Percentiles rank a stretch among this genome's conserved stretches.
Evolutionary conservation across 2,797 vertebrate genomes (phyloP).

Genomic region (Columba guinea): DNA sequence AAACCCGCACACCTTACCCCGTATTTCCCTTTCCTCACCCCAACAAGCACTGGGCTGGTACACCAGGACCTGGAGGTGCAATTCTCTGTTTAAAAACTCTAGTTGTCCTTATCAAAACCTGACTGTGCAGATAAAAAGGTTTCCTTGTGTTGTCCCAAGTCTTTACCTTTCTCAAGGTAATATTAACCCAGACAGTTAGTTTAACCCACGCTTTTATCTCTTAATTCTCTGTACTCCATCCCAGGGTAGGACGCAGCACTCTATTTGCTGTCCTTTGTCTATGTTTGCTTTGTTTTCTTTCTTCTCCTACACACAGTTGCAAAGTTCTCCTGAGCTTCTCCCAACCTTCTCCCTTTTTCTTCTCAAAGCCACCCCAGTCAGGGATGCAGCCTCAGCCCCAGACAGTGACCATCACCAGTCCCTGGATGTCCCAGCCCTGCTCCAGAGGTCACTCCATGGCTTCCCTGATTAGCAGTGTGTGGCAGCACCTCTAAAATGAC

Average conservation of each 20-base stretch:
- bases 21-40: neutral
- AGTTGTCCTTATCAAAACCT: neutral
- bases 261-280: neutral
- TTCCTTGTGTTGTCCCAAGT: neutral
- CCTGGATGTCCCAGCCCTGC: too few species aligned
- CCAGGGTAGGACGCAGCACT: fast-evolving
- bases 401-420: too few species aligned
- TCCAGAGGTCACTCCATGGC: neutral
- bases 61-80: neutral
- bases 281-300: neutral
- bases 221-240: neutral
- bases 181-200: neutral
- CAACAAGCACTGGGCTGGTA: neutral
- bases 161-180: neutral
- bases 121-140: neutral
- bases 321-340: neutral
- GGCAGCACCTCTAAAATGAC: neutral
- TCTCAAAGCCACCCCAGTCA: neutral
- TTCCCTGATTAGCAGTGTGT: neutral
- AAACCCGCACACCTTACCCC: neutral
- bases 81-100: neutral
- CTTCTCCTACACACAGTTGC: too few species aligned
- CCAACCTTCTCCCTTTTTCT: neutral
- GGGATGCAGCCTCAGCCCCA: neutral
- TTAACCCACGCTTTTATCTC: too few species aligned